phyloP scores from a whole-genome alignment of 2,113 vertebrate genomes.

The Festucalex cinctus region DNA sequence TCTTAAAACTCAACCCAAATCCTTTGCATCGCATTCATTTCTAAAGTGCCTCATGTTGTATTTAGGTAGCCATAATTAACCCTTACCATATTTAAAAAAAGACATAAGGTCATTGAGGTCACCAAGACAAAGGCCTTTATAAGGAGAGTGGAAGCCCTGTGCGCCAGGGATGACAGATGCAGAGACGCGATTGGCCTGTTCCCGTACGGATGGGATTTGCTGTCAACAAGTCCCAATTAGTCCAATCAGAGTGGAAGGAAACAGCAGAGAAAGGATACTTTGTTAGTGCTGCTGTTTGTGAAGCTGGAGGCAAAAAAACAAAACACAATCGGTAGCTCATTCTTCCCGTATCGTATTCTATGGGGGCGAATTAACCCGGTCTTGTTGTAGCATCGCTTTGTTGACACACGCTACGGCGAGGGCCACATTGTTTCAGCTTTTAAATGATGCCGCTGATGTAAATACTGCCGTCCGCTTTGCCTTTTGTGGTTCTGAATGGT shows the following conservation, averaged over 20 bases:
- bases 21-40: conserved; percentile 21
- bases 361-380: conserved; percentile 55
- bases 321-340: conserved; percentile 72
- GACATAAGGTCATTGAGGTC: conserved; percentile 67
- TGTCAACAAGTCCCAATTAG: conserved; percentile 82
- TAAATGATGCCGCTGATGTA: conserved; percentile 74
- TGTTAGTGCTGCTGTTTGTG: conserved; percentile 76
- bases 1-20: conserved; percentile 14
- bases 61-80: conserved; percentile 57
- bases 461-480: conserved; percentile 60
- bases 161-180: conserved; percentile 77
- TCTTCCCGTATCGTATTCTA: conserved; percentile 55
- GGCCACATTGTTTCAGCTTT: conserved; percentile 60
- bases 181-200: conserved; percentile 73
- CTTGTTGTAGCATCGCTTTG: conserved; percentile 45
- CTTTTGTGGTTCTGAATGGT: conserved; percentile 65
- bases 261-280: conserved; percentile 77
- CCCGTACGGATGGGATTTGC: conserved; percentile 77
- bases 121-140: conserved; percentile 74
- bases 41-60: conserved; percentile 43
- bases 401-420: conserved; percentile 47
- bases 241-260: conserved; percentile 81
- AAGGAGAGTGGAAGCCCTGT: conserved; percentile 68
- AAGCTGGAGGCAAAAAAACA: conserved; percentile 74
- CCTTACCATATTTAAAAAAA: conserved; percentile 65